Evolutionary conservation across 1,140 invertebrate genomes (phyloP), one percentile per base, ranked within the genome.

Genomic region (Cotesia vestalis): DNA sequence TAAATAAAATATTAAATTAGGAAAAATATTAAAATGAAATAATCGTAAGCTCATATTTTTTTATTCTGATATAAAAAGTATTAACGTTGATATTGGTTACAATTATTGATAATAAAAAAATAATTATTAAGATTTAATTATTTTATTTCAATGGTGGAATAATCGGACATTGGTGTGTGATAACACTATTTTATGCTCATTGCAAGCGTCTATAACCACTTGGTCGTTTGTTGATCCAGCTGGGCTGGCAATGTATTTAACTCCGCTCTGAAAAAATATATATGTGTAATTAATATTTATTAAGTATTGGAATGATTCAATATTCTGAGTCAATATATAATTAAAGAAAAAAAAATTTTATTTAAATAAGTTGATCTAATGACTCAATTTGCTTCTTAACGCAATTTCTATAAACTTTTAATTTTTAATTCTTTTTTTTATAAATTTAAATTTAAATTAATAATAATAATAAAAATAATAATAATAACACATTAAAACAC

Each of bases 141-240:
- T 64, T 38, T 66, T 35, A 55, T 17, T 72, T 92, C 88, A 98
- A 86, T 99, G 98, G 84, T 99, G 98, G 91, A 99, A 99, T 0
- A 99, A 88, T 73, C 98, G 89, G 2, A 98, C 84, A 80, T 94
- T 94, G n/a, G 96, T 98, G 80, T 98, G 96, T 52, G 94, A 91
- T 77, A 99, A 84, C 1, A 91, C 90, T 71, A 99, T 97, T 36
- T 91, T 91, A 80, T 98, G 94, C 76, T 98, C 94, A 82, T 99
- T 91, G 83, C 97, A 99, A 11, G 97, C 96, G 66, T 93, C 86
- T 73, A 97, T 94, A n/a, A 99, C 94, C 74, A 90, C 92, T 51
- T 90, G 88, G 83, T 99, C 98, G 80, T 98, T 98, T 57, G 91
- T 96, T 4, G 97, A 99, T 9, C 98, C 98, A 0, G 94, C 88